Base-by-base conservation (phyloP, 1,140 invertebrate genomes). In the Trialeurodes vaporariorum region DNA sequence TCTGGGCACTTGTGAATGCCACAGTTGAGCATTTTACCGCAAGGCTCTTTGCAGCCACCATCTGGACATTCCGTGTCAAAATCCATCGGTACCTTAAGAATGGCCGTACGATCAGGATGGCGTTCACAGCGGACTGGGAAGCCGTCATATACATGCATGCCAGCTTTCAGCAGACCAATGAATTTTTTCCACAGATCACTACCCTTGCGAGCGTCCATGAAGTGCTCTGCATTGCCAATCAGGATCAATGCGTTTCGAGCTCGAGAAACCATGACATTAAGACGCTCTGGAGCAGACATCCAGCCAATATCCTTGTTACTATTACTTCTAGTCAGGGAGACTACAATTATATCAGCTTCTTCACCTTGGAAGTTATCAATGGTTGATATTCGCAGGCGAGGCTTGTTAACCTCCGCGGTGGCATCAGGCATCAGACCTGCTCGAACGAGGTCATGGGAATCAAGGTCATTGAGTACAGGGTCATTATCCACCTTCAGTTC, bases 361-460 rank as follows among this genome's bases (percentile, higher is more conserved):
- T 94, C 87, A 0, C 92, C 92, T 81, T 93, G 91, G 74, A 84
- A 93, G 74, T 90, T 91, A 76, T 94, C 92, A 1, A 93, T 83
- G 2, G 85, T 83, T 40, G 83, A 83, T 25, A 92, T 82, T 63
- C 81, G 77, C 2, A 85, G 34, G 5, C 34, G 5, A 17, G 34
- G 34, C 17, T 49, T 49, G 34, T 17, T 49, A 49, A 49, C 78
- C 34, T 23, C 5, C 5, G n/a, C 60, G 11, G 22, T 11, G 5
- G n/a, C 60, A 23, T 61, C 25, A 11, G 60, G 25, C 60, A 23
- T 22, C n/a, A 61, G 60, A 22, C 25, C 22, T 61, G 60, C n/a
- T 11, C 25, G 22, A 61, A 61, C n/a, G 5, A 61, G n/a, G 60
- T 61, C 60, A 61, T 23, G n/a, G 5, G n/a, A 61, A 11, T 49